Evolutionary conservation across 2,113 vertebrate genomes (phyloP).

Genomic region (Dipodomys spectabilis): DNA sequence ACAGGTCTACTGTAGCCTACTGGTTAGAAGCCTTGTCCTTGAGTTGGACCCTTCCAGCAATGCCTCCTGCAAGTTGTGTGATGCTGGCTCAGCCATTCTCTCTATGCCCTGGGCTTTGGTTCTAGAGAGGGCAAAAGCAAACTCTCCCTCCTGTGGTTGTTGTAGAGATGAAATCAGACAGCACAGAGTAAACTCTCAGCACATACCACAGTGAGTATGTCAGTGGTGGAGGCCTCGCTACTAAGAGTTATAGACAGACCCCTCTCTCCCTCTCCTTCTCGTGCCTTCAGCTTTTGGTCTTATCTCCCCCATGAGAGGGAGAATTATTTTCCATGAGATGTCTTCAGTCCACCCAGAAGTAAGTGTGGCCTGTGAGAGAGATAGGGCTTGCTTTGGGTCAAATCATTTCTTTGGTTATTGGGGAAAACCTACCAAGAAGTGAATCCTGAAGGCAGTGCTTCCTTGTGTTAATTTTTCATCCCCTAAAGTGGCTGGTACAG

Average conservation of each 20-base stretch:
- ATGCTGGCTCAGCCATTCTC: neutral
- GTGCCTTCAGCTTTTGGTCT: neutral
- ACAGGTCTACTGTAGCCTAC: fast-evolving
- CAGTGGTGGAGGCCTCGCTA: neutral
- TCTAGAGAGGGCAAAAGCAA: neutral
- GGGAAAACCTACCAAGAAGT: neutral
- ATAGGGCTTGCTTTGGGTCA: neutral
- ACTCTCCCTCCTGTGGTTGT: neutral
- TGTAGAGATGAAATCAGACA: neutral
- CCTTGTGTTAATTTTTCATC: neutral
- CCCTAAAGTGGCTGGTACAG: neutral
- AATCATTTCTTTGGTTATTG: conserved; percentile 17
- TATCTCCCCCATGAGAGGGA: neutral
- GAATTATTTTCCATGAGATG: neutral
- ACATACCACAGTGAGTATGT: fast-evolving
- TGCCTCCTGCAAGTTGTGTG: neutral
- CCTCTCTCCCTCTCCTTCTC: neutral
- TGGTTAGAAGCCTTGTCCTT: neutral
- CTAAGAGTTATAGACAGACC: neutral
- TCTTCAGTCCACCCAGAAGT: neutral
- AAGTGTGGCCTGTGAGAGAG: neutral
- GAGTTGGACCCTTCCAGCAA: neutral
- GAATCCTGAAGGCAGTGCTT: neutral
- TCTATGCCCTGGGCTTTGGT: neutral
- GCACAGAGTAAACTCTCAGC: neutral